Conservation (phyloP, 2,113 vertebrate species). For the Benitochromis conjunctus region DNA sequence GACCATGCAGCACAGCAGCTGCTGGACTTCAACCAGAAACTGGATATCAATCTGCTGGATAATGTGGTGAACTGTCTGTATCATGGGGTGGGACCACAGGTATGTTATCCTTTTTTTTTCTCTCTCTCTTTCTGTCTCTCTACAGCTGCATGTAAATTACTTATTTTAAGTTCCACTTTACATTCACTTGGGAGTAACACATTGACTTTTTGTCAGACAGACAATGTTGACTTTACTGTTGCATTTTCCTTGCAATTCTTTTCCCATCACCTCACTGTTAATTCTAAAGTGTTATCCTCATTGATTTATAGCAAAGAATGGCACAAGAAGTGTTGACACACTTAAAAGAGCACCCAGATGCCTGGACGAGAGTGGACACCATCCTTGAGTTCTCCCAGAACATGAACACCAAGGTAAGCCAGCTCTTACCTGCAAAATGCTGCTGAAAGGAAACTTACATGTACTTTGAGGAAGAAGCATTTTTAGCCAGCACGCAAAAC, state of each 20-base stretch:
- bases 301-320: constrained; percentile 91
- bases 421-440: constrained; percentile 47
- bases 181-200: not conserved
- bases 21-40: constrained; percentile 99
- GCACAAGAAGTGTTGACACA: constrained; percentile 98
- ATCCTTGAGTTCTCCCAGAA: constrained; percentile 99
- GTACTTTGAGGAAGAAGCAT: constrained; percentile 85
- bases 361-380: constrained; percentile 98
- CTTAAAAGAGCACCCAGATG: constrained; percentile 98
- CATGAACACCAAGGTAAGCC: constrained; percentile 99
- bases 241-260: not conserved
- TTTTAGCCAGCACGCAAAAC: not conserved
- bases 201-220: not conserved
- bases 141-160: not conserved
- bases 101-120: constrained; percentile 54
- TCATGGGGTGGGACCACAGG: constrained; percentile 98
- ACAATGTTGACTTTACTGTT: not conserved
- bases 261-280: not conserved
- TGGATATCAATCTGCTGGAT: constrained; percentile 99
- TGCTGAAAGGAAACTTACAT: constrained; percentile 64
- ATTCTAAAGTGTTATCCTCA: not conserved
- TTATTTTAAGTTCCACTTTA: not conserved
- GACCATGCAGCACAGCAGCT: constrained; percentile 99
- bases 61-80: constrained; percentile 99
- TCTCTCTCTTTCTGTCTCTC: not conserved